Percentiles rank a stretch among this genome's conserved stretches.
Evolutionary conservation across 2,113 vertebrate species (phyloP).

Genomic region (Xyrauchen texanus): DNA sequence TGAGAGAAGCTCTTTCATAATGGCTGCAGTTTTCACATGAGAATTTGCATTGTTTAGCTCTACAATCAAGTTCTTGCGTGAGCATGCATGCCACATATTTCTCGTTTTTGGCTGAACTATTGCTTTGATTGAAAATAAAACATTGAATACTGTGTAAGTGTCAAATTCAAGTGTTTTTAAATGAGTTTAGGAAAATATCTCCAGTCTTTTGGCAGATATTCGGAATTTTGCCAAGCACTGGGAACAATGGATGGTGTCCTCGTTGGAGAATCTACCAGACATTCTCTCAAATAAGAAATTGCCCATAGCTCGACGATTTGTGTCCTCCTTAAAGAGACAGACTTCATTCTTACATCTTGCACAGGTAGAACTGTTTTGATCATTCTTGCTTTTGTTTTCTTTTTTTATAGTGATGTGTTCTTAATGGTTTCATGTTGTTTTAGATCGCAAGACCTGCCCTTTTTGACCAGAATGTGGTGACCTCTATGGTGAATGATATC

Average conservation of each 20-base stretch:
- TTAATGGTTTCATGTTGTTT: background rate
- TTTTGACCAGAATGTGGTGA: conserved; percentile 94
- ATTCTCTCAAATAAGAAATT: conserved; percentile 89
- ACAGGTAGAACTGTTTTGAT: conserved; percentile 79
- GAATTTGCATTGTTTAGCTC: too few species aligned
- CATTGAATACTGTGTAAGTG: too few species aligned
- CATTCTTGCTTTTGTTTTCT: too few species aligned
- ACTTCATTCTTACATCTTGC: conserved; percentile 95
- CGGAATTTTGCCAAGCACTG: conserved; percentile 97
- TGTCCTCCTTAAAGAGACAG: conserved; percentile 94
- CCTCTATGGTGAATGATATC: conserved; percentile 92
- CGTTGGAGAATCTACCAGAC: conserved; percentile 94
- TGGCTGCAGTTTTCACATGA: too few species aligned
- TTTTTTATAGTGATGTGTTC: background rate
- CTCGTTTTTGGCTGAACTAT: too few species aligned
- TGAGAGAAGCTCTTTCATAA: too few species aligned
- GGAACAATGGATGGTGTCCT: conserved; percentile 95
- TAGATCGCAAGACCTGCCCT: conserved; percentile 96
- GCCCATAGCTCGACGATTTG: conserved; percentile 89
- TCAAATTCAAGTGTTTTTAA: conserved; percentile 1
- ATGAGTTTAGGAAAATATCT: conserved; percentile 41
- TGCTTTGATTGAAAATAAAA: too few species aligned
- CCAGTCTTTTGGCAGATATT: conserved; percentile 92
- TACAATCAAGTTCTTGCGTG: too few species aligned
- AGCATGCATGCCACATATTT: too few species aligned